Evolutionary conservation across 2,888 invertebrate genomes (phyloP).

Genomic region (Pheosia tremula): DNA sequence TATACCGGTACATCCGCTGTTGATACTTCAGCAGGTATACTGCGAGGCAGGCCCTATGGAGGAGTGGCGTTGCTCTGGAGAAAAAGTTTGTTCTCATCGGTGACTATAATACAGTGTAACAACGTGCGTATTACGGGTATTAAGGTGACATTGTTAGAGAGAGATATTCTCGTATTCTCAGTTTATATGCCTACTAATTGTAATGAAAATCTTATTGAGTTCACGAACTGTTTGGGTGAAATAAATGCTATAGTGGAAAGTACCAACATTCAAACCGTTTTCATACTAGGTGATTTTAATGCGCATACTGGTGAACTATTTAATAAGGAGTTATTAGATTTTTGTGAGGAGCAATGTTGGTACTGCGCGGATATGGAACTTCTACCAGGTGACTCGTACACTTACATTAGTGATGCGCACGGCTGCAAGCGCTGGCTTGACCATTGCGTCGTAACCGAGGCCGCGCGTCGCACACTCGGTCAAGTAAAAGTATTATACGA

Average conservation of each 20-base stretch:
- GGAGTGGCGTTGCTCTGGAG: background rate
- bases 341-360: slow-evolving; percentile 4
- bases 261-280: background rate
- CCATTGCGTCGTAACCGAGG: slow-evolving; percentile 11
- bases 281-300: slow-evolving; percentile 10
- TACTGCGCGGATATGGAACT: too few species aligned
- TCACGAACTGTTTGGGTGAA: too few species aligned
- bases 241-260: background rate
- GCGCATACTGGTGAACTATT: slow-evolving; percentile 8
- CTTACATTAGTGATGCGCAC: slow-evolving; percentile 8
- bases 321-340: background rate
- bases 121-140: background rate
- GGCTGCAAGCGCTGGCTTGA: slow-evolving; percentile 8
- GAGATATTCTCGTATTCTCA: too few species aligned
- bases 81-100: background rate
- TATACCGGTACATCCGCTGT: background rate
- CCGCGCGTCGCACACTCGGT: background rate
- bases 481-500: slow-evolving; percentile 5
- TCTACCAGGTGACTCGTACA: background rate
- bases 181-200: too few species aligned
- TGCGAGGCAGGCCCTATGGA: background rate
- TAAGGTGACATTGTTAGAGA: too few species aligned
- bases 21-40: background rate
- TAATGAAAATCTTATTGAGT: too few species aligned
- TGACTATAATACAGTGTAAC: background rate